phyloP scores from a whole-genome alignment of 2,797 vertebrate species.

The Sciurus vulgaris region DNA sequence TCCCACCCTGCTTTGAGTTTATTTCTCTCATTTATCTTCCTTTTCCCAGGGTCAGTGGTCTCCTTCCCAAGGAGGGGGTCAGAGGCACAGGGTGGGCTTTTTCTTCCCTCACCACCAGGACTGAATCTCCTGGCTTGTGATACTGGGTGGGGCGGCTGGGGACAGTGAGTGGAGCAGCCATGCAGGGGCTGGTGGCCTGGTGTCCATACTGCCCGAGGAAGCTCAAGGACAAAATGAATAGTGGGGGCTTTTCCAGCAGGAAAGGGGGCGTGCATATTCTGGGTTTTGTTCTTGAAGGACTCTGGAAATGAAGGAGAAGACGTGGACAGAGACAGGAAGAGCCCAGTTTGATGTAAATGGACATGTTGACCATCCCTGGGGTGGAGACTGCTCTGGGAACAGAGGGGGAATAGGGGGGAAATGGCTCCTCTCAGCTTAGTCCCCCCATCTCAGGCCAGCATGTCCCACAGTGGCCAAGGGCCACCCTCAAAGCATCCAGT shows the following conservation, averaged over 20 bases:
- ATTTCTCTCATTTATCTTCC: neutral
- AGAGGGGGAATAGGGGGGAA: neutral
- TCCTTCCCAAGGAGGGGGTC: neutral
- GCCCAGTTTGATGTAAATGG: neutral
- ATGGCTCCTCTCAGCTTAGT: neutral
- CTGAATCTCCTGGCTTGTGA: neutral
- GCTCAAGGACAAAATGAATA: neutral
- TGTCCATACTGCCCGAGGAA: neutral
- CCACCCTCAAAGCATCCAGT: neutral
- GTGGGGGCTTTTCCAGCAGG: neutral
- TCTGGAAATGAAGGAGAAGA: conserved; percentile 1
- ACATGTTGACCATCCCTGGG: neutral
- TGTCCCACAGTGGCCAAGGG: neutral
- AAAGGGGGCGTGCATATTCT: neutral
- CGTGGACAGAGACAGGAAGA: conserved; percentile 21
- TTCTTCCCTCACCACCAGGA: neutral
- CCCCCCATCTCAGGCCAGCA: neutral
- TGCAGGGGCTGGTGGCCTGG: neutral
- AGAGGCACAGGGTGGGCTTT: neutral
- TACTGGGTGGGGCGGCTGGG: neutral
- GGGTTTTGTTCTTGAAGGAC: conserved; percentile 58
- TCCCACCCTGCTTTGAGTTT: neutral
- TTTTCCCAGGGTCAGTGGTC: neutral
- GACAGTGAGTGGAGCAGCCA: neutral
- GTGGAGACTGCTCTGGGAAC: neutral